A percentile compares a stretch with the other conserved stretches of the same genome.
phyloP scores from a whole-genome alignment of 2,888 invertebrate species.

The Melinopterus prodromus region DNA sequence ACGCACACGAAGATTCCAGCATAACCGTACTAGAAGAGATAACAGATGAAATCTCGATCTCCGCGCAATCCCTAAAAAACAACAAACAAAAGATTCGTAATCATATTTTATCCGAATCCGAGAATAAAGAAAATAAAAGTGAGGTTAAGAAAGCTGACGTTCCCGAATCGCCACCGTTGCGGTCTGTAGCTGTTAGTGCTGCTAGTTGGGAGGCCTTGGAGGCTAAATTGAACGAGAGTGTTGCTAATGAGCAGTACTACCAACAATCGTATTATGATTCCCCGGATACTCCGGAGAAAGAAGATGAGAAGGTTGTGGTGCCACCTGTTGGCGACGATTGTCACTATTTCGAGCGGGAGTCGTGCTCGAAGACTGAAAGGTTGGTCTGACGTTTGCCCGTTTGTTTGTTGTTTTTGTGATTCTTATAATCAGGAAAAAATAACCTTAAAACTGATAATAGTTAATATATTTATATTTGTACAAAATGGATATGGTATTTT shows the following conservation, averaged over 20 bases:
- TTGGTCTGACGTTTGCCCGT: background rate
- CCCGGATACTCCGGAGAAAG: constrained; percentile 41
- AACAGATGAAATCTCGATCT: constrained; percentile 25
- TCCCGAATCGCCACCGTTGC: constrained; percentile 35
- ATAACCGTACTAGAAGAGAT: background rate
- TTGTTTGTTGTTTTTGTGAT: background rate
- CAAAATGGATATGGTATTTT: background rate
- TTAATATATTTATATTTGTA: constrained; percentile 7
- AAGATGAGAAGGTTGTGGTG: constrained; percentile 37
- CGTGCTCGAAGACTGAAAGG: background rate
- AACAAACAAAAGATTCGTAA: constrained; percentile 66
- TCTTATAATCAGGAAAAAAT: background rate
- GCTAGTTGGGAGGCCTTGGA: constrained; percentile 58
- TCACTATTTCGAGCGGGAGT: constrained; percentile 4
- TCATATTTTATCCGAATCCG: background rate
- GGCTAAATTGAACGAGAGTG: constrained; percentile 53
- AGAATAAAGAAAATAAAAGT: constrained; percentile 19
- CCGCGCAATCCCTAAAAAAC: constrained; percentile 67
- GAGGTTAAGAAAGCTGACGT: constrained; percentile 13
- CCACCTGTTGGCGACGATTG: constrained; percentile 7
- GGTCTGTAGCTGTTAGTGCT: constrained; percentile 52
- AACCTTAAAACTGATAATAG: background rate
- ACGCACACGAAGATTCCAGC: constrained; percentile 45
- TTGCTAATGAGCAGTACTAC: constrained; percentile 47
- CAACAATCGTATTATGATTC: constrained; percentile 29